phyloP scores from a whole-genome alignment of 2,113 vertebrate genomes.

The Larimichthys polyactis region DNA sequence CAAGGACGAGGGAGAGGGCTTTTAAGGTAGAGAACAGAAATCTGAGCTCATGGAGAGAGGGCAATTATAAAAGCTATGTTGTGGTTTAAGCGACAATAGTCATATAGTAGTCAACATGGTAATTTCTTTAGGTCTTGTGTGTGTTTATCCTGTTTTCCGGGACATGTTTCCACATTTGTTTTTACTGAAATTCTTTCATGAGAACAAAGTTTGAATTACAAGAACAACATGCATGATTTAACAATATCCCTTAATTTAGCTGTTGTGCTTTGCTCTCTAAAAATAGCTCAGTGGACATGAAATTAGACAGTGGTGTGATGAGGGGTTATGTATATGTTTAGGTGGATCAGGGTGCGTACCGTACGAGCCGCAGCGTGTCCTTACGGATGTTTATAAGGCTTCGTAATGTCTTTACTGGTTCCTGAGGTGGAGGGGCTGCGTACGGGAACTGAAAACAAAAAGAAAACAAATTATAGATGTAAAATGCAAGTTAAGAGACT shows the following conservation, averaged over 20 bases:
- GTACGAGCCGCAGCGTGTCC: constrained; percentile 95
- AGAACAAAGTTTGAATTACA: background rate
- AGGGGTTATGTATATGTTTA: constrained; percentile 1
- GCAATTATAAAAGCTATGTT: background rate
- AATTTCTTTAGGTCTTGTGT: background rate
- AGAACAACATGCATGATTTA: constrained; percentile 7
- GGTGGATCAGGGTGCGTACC: constrained; percentile 79
- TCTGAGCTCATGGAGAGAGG: background rate
- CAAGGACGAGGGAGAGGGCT: background rate
- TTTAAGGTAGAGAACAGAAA: background rate
- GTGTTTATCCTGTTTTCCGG: background rate
- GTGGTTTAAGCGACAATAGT: background rate
- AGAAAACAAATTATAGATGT: constrained; percentile 52
- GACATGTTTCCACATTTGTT: background rate
- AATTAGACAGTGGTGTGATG: constrained; percentile 2
- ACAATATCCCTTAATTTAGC: constrained; percentile 9
- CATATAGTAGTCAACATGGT: background rate
- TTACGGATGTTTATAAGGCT: constrained; percentile 98
- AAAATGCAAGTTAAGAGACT: constrained; percentile 43
- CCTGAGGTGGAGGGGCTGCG: constrained; percentile 95
- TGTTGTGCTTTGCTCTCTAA: constrained; percentile 10
- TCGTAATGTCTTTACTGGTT: constrained; percentile 96
- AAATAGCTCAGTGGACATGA: constrained; percentile 18
- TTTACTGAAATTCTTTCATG: background rate
- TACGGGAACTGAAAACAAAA: constrained; percentile 91